Conservation (phyloP, 2,797 vertebrate genomes). For the Spondyliosoma cantharus region DNA sequence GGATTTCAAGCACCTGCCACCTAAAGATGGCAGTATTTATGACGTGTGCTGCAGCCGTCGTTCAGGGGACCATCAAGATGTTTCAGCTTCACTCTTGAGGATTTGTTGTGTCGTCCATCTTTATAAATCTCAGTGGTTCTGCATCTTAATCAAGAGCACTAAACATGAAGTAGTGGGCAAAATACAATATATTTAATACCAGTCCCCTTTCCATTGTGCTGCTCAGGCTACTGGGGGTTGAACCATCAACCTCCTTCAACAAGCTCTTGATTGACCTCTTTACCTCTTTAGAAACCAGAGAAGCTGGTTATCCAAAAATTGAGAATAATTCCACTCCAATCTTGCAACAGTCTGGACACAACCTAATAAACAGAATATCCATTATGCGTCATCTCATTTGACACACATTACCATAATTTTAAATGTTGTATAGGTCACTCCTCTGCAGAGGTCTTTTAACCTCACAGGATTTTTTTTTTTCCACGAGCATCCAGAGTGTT, state of each 20-base stretch:
- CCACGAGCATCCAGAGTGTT: slow-evolving; percentile 44
- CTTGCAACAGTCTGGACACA: slow-evolving; percentile 8
- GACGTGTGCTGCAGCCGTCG: too few relatives aligned
- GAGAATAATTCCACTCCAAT: slow-evolving; percentile 5
- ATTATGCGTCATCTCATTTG: slow-evolving; percentile 35
- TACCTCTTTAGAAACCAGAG: slow-evolving; percentile 1
- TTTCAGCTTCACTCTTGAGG: too few relatives aligned
- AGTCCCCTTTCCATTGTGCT: neutral
- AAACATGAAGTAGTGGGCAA: neutral
- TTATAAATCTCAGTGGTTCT: neutral
- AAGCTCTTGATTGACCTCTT: neutral
- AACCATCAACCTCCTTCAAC: slow-evolving; percentile 14
- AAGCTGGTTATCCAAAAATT: neutral
- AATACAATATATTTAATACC: neutral
- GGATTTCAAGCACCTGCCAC: too few relatives aligned
- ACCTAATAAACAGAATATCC: neutral
- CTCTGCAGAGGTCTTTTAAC: slow-evolving; percentile 36
- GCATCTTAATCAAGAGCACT: neutral
- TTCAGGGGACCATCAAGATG: too few relatives aligned
- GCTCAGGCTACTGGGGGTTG: neutral
- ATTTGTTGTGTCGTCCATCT: too few relatives aligned
- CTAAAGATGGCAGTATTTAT: too few relatives aligned
- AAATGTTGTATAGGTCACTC: slow-evolving; percentile 51
- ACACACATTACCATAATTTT: slow-evolving; percentile 27
- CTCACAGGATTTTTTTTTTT: slow-evolving; percentile 47